A percentile compares a stretch with the other conserved stretches of the same genome.
Conservation (phyloP, 1,140 invertebrate species). For the Megalonaias nervosa region DNA sequence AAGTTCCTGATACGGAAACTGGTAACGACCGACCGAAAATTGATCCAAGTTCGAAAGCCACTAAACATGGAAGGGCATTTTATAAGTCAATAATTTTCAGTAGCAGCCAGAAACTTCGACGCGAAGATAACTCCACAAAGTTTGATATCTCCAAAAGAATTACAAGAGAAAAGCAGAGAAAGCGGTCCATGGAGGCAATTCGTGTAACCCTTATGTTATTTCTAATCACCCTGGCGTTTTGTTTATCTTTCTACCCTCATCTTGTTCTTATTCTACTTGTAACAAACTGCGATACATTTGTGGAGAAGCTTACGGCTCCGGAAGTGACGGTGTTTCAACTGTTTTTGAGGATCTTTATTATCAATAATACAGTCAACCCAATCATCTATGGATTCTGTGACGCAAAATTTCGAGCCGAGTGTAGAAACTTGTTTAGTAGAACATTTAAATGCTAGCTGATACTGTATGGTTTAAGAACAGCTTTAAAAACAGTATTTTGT, state of each 20-base stretch:
- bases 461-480: too few species aligned
- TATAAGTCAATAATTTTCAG: neutral
- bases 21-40: constrained; percentile 2
- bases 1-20: neutral
- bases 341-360: constrained; percentile 25
- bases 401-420: constrained; percentile 13
- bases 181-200: neutral
- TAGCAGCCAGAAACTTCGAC: neutral
- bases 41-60: constrained; percentile 7
- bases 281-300: neutral
- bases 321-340: constrained; percentile 19
- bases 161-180: neutral
- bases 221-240: constrained; percentile 19
- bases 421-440: neutral
- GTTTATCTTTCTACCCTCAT: constrained; percentile 22
- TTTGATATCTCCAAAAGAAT: neutral
- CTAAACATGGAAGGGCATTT: neutral
- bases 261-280: constrained; percentile 20
- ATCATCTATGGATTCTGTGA: constrained; percentile 26
- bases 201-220: constrained; percentile 31
- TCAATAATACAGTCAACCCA: constrained; percentile 28
- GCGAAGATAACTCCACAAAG: neutral
- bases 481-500: too few species aligned
- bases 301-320: constrained; percentile 8
- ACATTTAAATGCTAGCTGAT: neutral